Base-by-base conservation (phyloP, 2,113 vertebrate species). In the Larimichthys polyactis region DNA sequence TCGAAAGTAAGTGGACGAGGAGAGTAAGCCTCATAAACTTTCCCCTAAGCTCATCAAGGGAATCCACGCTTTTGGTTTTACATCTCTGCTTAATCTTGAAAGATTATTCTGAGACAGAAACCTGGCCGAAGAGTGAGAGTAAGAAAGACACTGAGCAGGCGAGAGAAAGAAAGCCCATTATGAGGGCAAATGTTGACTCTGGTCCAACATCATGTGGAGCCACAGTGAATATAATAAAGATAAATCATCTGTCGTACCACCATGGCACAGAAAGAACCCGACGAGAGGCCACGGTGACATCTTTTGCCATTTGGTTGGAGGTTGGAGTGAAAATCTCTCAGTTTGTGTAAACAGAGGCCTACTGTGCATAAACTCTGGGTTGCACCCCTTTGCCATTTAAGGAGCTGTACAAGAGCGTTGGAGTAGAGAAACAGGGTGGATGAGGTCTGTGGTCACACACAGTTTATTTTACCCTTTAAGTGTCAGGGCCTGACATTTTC, bases 321-420 rank as follows among this genome's bases (percentile, higher is more conserved):
- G 78, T 70, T 64, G 67, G 74, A 79, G 74, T 72, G 43, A 88
- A 91, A 91, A 86, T 57, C 11, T 51, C 62, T 54, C 59, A 1
- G 76, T 88, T 90, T 65, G 14, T 82, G 58, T 92, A 87, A 94
- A 93, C 91, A 84, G 78, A 70, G 44, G 49, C 24, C 74, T 27
- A 77, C 82, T 73, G 67, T 72, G 82, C 69, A 62, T 89, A 90
- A 89, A 91, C 84, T 66, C 69, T 59, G 75, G 67, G 69, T 75
- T 66, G 55, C 66, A 75, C 79, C 87, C 74, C 12, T 60, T 87
- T 68, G 85, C 94, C 94, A 94, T 95, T 88, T 94, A 95, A 91
- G 92, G 92, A 51, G 77, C 89, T 87, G 70, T 77, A 65, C 62
- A 29, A 7, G 48, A 29, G 67, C 70, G 67, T 83, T 4, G 0